Percentiles rank a stretch among this genome's conserved stretches.
Evolutionary conservation across 2,113 vertebrate genomes (phyloP).

Genomic region (Pica pica): DNA sequence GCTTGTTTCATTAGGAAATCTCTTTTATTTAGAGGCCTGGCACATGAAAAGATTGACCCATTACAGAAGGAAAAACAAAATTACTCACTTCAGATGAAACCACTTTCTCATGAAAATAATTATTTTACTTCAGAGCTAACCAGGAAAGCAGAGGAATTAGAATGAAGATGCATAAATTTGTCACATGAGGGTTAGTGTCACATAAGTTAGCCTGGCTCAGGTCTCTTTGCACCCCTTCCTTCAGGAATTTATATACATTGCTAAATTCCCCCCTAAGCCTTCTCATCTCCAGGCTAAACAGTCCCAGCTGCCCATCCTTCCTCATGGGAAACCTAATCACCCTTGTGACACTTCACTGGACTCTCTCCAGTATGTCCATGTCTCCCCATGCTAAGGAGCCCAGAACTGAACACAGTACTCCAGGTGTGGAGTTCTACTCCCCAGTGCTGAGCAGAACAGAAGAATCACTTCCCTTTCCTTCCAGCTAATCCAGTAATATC

Average conservation of each 20-base stretch:
- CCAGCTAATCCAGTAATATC: not conserved
- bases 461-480: not conserved
- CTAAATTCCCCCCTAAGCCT: not conserved
- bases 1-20: slow-evolving; percentile 13
- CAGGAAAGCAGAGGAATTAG: not conserved
- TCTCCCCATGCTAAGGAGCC: not conserved
- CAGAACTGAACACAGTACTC: not conserved
- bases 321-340: not conserved
- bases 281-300: not conserved
- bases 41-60: not conserved
- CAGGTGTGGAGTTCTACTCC: not conserved
- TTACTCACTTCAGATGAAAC: not conserved
- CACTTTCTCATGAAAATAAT: not conserved
- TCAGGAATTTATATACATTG: not conserved
- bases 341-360: too few relatives aligned
- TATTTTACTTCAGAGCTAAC: not conserved
- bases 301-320: not conserved
- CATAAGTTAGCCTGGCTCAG: not conserved
- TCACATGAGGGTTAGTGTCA: not conserved
- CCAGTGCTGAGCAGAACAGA: not conserved
- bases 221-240: not conserved
- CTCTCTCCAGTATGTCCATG: not conserved
- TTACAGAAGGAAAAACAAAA: not conserved
- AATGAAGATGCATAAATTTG: not conserved
- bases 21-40: slow-evolving; percentile 8